Conservation (phyloP, 2,888 invertebrate species). For the Criorhina ranunculi region DNA sequence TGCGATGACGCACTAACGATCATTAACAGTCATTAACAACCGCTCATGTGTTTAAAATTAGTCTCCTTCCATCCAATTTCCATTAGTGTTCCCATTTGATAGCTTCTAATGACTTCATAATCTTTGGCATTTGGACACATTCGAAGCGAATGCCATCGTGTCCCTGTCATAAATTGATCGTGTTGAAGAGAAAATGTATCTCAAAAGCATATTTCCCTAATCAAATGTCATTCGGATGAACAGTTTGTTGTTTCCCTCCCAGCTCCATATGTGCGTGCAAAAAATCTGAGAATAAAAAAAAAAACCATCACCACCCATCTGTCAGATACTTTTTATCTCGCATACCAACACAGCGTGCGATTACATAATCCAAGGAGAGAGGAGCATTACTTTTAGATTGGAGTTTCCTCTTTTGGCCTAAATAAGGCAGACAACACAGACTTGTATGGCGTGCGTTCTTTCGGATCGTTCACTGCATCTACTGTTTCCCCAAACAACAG, state of each 20-base stretch:
- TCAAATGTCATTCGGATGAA: constrained; percentile 35
- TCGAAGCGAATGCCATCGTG: constrained; percentile 42
- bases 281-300: constrained; percentile 6
- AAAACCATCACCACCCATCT: constrained; percentile 20
- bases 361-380: constrained; percentile 42
- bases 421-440: constrained; percentile 51
- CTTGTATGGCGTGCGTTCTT: constrained; percentile 1
- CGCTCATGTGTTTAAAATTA: constrained; percentile 35
- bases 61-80: constrained; percentile 18
- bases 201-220: constrained; percentile 29
- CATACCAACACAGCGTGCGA: not conserved
- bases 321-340: constrained; percentile 26
- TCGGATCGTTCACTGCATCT: constrained; percentile 1
- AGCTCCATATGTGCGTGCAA: constrained; percentile 34
- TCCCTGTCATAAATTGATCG: constrained; percentile 47
- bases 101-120: constrained; percentile 57
- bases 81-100: constrained; percentile 32
- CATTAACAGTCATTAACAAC: constrained; percentile 50
- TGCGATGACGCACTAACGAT: constrained; percentile 27
- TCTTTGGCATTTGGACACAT: constrained; percentile 16
- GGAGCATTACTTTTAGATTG: constrained; percentile 1
- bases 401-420: constrained; percentile 66
- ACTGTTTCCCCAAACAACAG: constrained; percentile 10
- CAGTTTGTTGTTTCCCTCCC: not conserved
- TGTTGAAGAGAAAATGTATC: not conserved